These are phyloP conservation scores for Heliothis subflexa DNA, from an alignment of 1,140 invertebrate species.

Conservation along the genomic window DNA sequence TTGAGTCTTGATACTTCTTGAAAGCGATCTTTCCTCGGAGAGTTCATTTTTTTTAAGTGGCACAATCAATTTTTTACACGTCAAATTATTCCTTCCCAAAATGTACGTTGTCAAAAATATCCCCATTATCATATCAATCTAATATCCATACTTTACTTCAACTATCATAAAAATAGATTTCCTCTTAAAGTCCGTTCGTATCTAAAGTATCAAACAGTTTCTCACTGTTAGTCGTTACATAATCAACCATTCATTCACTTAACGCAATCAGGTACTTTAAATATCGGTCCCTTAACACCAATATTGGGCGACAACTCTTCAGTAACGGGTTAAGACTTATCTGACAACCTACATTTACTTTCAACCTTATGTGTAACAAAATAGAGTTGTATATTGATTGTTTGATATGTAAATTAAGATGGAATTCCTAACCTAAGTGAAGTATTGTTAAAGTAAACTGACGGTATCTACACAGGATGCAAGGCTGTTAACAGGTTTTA, in stretches of 20 bases:
- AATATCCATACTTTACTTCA: too few species aligned
- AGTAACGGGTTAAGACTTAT: constrained; percentile 36
- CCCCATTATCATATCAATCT: not conserved
- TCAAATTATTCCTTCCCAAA: not conserved
- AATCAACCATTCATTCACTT: constrained; percentile 44
- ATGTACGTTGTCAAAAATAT: not conserved
- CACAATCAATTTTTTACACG: constrained; percentile 9
- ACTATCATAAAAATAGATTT: too few species aligned
- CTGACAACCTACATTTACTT: not conserved
- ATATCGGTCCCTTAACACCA: constrained; percentile 37
- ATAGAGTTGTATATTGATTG: constrained; percentile 17
- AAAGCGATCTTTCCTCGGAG: constrained; percentile 8
- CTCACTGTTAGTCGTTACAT: not conserved
- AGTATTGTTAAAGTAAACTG: constrained; percentile 66
- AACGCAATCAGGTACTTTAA: constrained; percentile 30
- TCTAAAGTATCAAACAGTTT: constrained; percentile 9
- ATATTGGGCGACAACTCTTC: constrained; percentile 35
- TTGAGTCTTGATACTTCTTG: constrained; percentile 30
- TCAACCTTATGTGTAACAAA: not conserved
- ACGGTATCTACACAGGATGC: constrained; percentile 72
- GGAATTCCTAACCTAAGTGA: constrained; percentile 62
- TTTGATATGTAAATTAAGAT: constrained; percentile 40
- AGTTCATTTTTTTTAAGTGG: constrained; percentile 15
- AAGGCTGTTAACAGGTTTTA: constrained; percentile 63
- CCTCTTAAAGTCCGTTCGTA: not conserved